These are phyloP conservation scores for Hydrolagus colliei DNA, from an alignment of 2,797 vertebrate species.

Conservation along the genomic window DNA sequence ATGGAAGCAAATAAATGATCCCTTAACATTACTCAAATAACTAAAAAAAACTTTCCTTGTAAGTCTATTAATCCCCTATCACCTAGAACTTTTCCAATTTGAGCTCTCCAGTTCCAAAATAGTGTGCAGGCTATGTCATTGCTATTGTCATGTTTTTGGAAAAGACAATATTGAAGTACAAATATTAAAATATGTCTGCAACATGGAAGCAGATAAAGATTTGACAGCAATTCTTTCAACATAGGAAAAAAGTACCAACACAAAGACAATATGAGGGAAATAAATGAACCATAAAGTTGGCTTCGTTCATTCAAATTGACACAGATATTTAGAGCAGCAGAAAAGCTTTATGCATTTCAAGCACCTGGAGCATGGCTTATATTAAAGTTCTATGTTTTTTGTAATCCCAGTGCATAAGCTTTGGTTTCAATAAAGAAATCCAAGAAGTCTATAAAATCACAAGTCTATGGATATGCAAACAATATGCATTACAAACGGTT, in stretches of 20 bases:
- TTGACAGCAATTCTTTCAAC: no score
- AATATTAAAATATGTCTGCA: no score
- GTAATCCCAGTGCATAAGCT: background rate
- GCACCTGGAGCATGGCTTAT: no score
- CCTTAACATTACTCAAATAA: no score
- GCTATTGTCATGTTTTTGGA: background rate
- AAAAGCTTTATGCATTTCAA: background rate
- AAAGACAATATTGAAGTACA: no score
- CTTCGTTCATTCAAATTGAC: background rate
- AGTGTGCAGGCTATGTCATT: background rate
- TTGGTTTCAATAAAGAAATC: background rate
- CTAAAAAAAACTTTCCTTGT: no score
- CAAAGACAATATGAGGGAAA: background rate
- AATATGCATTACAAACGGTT: background rate
- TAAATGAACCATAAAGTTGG: background rate
- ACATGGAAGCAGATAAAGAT: no score
- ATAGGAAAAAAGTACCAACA: no score
- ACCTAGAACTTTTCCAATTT: background rate
- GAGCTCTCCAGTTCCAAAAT: background rate
- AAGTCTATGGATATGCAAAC: background rate
- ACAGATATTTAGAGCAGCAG: no score
- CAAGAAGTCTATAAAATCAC: background rate
- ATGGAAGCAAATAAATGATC: no score
- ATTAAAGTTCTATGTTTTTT: background rate
- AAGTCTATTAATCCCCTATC: background rate